Evolutionary conservation across 2,888 invertebrate species (phyloP), one percentile per base, ranked within the genome.

Genomic region (Dryobotodes eremita): DNA sequence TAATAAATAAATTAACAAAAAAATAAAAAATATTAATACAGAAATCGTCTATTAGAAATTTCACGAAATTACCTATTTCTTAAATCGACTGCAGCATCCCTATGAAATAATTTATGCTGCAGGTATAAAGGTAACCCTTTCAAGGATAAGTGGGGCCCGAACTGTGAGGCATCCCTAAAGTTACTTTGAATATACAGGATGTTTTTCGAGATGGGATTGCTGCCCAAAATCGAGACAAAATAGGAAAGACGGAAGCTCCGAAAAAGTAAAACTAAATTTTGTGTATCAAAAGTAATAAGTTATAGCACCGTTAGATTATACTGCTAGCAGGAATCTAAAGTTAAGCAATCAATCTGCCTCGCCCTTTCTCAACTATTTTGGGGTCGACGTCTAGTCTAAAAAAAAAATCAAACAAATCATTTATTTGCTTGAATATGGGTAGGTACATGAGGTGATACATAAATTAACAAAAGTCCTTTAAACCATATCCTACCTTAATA

Each of bases 31-130:
- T n/a, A n/a, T n/a, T n/a, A n/a, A n/a, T n/a, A 42, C 42, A 7
- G 42, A 42, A 53, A 53, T 53, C 1, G 20, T 53, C 20, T 23
- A 46, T 59, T n/a, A 69, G 71, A 15, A 20, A 26, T 42, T 71
- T n/a, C 31, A 13, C 10, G 15, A 76, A 42, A n/a, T 15, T 15
- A 1, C 59, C 11, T 20, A 80, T 57, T 71, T 61, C 4, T 5
- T 23, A 8, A 20, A 71, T n/a, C 7, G 10, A 26, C 77, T 15
- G 65, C 15, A n/a, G 48, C 85, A 74, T 71, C 0, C 11, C 55
- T 62, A 55, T 75, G 70, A 77, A 85, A 85, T 85, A 85, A 83
- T 85, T 85, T 85, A 85, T 85, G 85, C 73, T 53, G 83, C 75
- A 75, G 72, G 83, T 80, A 83, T 80, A 59, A 80, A 85, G 85